Base-by-base conservation (phyloP, 2,888 invertebrate genomes). In the Caenorhabditis doughertyi region DNA sequence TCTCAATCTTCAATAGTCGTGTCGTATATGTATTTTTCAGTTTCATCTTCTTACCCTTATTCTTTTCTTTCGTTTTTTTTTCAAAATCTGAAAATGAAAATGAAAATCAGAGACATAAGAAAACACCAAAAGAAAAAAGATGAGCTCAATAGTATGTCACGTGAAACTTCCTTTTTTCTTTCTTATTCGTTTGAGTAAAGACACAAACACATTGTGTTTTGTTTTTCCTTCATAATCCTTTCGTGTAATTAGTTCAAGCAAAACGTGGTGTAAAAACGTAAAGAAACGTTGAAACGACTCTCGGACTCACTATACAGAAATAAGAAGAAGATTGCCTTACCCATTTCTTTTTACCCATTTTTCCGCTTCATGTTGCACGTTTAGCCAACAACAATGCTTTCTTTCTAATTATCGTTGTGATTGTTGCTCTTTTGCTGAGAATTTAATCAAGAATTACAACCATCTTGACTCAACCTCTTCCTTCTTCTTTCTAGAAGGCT, bases 161-260 rank as follows among this genome's bases (percentile, higher is more conserved):
- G 47, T 21, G 51, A 60, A 67, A 76, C 76, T 51, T 51, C 51
- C 49, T 39, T 39, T 39, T 58, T 62, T 64, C 64, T 35, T 56
- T 21, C 35, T 35, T 56, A 7, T 18, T 65, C 47, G 73, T 74
- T 74, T 58, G 76, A 76, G 76, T 76, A 67, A 68, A 67, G 67
- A 68, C 76, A 60, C 76, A 68, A 68, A 58, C 65, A 76, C 67
- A 67, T 49, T 76, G 51, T 62, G 32, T 32, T 51, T 21, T 64
- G 47, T 68, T 67, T 62, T 62, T 44, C 68, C 62, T 77, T 77
- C 77, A 77, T 77, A 77, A 77, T 77, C 77, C 77, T 68, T 62
- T 55, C 77, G 60, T 42, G 77, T 77, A 77, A 77, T 77, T 77
- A 77, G 77, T 68, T 77, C 68, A 68, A 77, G 77, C 62, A 60